Evolutionary conservation across 53 echinoderm and acorn worm genomes (phyloP).

Genomic region (Zoroaster sp.): DNA sequence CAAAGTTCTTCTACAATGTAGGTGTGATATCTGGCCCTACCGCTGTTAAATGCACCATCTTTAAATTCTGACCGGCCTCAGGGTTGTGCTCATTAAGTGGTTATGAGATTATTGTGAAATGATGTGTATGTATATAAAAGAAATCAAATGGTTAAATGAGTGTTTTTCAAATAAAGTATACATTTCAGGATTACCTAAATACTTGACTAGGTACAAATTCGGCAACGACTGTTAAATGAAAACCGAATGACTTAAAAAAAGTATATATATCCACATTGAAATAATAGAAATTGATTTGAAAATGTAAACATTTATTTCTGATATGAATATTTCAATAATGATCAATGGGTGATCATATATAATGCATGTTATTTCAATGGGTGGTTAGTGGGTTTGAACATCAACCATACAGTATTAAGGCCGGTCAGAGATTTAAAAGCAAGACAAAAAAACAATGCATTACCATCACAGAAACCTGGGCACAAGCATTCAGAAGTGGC

Average conservation of each 20-base stretch:
- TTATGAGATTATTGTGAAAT: neutral
- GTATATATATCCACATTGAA: no score
- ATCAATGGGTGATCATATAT: neutral
- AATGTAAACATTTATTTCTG: neutral
- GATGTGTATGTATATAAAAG: no score
- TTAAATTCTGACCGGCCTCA: slow-evolving; percentile 16
- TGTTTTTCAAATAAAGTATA: no score
- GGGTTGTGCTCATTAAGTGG: neutral
- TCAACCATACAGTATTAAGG: no score
- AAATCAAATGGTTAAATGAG: no score
- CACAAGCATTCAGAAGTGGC: neutral
- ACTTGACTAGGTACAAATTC: neutral
- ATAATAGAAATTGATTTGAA: no score
- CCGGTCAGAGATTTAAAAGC: slow-evolving; percentile 6
- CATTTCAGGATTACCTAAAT: neutral
- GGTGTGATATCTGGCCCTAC: neutral
- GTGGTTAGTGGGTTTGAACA: no score
- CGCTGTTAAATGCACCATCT: slow-evolving; percentile 31
- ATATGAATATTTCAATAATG: neutral
- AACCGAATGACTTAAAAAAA: neutral
- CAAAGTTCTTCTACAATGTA: neutral
- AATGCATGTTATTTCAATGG: no score
- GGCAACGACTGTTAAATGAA: neutral
- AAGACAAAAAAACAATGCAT: slow-evolving; percentile 27
- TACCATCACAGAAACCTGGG: neutral